Evolutionary conservation across 2,113 vertebrate species (phyloP).

Genomic region (Tetrax tetrax): DNA sequence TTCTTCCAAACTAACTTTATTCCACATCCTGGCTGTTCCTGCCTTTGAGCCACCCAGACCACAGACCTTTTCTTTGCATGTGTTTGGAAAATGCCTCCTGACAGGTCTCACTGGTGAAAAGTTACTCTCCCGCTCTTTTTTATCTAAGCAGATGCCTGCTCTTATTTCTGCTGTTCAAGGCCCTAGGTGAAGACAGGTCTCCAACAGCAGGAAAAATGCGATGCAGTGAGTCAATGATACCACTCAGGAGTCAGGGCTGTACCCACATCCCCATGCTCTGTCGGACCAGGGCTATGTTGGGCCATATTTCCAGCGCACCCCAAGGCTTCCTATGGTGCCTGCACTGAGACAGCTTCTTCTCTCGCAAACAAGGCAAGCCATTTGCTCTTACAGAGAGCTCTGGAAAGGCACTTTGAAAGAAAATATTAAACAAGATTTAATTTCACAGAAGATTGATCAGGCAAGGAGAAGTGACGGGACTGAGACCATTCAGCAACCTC

Average conservation of each 20-base stretch:
- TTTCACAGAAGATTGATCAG: neutral
- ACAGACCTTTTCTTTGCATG: neutral
- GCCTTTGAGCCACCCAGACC: neutral
- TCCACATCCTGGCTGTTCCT: neutral
- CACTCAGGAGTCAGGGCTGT: neutral
- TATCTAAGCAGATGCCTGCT: neutral
- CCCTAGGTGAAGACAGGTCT: neutral
- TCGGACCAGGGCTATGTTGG: neutral
- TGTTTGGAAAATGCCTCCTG: neutral
- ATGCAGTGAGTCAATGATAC: neutral
- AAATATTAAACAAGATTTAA: neutral
- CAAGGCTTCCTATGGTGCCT: neutral
- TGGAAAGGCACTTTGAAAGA: neutral
- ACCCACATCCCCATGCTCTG: fast-evolving
- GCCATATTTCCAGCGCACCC: neutral
- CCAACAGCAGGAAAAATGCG: fast-evolving
- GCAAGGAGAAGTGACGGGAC: neutral
- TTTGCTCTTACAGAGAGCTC: neutral
- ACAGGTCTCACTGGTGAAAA: neutral
- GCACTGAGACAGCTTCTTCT: neutral
- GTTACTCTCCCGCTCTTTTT: neutral
- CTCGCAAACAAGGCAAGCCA: neutral
- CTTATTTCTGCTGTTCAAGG: neutral
- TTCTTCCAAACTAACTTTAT: neutral
- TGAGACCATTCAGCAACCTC: neutral